These are phyloP conservation scores for Drosophila lini DNA, from an alignment of 1,140 invertebrate species.

Conservation along the genomic window DNA sequence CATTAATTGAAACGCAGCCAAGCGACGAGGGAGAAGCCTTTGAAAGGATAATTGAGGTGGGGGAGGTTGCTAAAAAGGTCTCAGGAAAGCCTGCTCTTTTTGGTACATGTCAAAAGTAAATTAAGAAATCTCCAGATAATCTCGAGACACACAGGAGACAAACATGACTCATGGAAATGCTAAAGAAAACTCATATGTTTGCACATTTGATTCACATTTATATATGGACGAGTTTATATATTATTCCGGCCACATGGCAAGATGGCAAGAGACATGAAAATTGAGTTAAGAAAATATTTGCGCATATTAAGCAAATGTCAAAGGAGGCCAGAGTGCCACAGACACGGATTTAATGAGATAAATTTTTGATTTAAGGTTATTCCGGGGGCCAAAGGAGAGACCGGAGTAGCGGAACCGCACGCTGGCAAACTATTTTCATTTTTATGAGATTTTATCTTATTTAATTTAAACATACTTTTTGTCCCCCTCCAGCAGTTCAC, in stretches of 20 bases:
- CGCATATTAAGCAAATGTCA: slow-evolving; percentile 51
- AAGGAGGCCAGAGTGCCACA: slow-evolving; percentile 14
- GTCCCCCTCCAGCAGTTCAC: slow-evolving; percentile 20
- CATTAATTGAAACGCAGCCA: slow-evolving; percentile 73
- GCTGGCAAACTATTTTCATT: slow-evolving; percentile 70
- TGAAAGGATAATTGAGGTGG: slow-evolving; percentile 2
- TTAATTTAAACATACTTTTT: slow-evolving; percentile 80
- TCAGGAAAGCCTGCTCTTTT: background rate
- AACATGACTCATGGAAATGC: slow-evolving; percentile 9
- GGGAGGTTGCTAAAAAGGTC: background rate
- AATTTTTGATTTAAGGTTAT: slow-evolving; percentile 71
- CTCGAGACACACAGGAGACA: slow-evolving; percentile 6
- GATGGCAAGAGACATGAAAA: slow-evolving; percentile 12
- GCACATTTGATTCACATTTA: slow-evolving; percentile 15
- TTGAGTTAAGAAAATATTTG: slow-evolving; percentile 47
- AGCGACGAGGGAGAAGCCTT: slow-evolving; percentile 37
- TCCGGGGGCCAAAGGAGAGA: background rate
- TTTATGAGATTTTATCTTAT: slow-evolving; percentile 80
- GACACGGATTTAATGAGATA: slow-evolving; percentile 68
- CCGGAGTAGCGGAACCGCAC: slow-evolving; percentile 29
- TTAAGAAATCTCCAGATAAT: slow-evolving; percentile 26
- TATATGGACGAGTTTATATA: background rate
- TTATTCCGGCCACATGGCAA: slow-evolving; percentile 1
- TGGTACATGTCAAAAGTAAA: slow-evolving; percentile 28
- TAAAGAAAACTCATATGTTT: slow-evolving; percentile 20